A percentile compares a stretch with the other conserved stretches of the same genome.
Evolutionary conservation across 2,888 invertebrate genomes (phyloP).

Genomic region (Clistopyga incitator): DNA sequence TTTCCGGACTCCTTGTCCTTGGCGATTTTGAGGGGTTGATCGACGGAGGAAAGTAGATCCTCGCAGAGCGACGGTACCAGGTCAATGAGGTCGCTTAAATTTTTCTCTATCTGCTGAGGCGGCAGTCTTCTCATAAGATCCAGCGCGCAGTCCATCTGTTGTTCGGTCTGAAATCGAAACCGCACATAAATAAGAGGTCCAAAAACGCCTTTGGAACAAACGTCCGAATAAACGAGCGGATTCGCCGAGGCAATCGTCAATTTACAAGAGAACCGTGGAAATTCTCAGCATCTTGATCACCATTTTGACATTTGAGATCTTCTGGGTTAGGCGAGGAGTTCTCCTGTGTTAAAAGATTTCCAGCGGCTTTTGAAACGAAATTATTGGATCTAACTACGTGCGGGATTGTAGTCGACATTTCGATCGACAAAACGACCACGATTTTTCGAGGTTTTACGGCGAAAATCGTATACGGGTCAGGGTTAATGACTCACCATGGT

Average conservation of each 20-base stretch:
- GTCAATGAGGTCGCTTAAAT: conserved; percentile 98
- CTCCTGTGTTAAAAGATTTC: conserved; percentile 57
- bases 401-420: not conserved
- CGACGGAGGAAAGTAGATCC: conserved; percentile 98
- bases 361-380: conserved; percentile 27
- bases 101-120: conserved; percentile 99
- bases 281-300: conserved; percentile 69
- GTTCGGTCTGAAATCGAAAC: conserved; percentile 90
- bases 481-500: conserved; percentile 75
- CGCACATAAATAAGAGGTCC: conserved; percentile 18
- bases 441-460: not conserved
- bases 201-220: not conserved
- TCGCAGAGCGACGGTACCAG: conserved; percentile 98
- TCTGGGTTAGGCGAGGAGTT: conserved; percentile 75
- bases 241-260: conserved; percentile 37
- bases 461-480: conserved; percentile 16
- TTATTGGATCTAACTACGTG: not conserved
- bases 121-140: conserved; percentile 99
- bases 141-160: conserved; percentile 99
- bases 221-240: conserved; percentile 4
- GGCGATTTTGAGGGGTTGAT: conserved; percentile 99
- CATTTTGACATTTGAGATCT: conserved; percentile 77
- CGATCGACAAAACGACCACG: conserved; percentile 13
- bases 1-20: conserved; percentile 97
- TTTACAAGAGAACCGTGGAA: conserved; percentile 46